Percentiles rank a stretch among this genome's conserved stretches.
Evolutionary conservation across 2,113 vertebrate species (phyloP).

Genomic region (Anas platyrhynchos): DNA sequence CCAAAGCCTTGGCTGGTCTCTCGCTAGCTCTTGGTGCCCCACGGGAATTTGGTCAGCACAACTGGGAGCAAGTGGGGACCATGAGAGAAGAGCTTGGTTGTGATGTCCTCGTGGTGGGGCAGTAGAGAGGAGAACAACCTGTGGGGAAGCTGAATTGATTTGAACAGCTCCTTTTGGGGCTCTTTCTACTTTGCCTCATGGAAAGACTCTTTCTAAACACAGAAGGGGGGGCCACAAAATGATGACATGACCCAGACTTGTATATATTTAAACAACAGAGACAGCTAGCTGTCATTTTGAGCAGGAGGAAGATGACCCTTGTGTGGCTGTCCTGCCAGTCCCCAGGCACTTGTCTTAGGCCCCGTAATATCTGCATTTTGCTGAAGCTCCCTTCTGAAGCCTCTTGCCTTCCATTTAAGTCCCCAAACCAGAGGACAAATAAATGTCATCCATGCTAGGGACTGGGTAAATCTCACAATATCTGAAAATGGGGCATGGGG

Average conservation of each 20-base stretch:
- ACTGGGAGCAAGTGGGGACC: accelerated
- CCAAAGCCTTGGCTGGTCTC: not conserved
- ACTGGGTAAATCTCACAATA: not conserved
- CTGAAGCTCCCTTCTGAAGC: not conserved
- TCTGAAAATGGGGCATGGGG: not conserved
- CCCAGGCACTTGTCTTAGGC: not conserved
- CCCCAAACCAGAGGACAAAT: not conserved
- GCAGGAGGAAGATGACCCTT: not conserved
- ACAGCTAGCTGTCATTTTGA: not conserved
- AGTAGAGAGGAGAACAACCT: not conserved
- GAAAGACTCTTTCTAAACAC: not conserved
- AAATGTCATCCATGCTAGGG: not conserved
- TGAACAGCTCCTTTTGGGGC: not conserved
- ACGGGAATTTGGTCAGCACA: not conserved
- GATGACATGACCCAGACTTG: not conserved
- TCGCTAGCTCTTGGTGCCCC: not conserved
- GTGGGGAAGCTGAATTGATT: not conserved
- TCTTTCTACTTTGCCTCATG: not conserved
- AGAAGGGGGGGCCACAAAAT: not conserved
- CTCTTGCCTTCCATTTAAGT: not conserved
- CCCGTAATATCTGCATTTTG: not conserved
- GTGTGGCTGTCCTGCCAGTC: not conserved
- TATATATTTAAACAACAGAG: not conserved
- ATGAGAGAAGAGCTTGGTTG: not conserved
- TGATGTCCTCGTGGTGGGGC: not conserved